Evolutionary conservation across 2,113 vertebrate species (phyloP).

Genomic region (Ictalurus furcatus): DNA sequence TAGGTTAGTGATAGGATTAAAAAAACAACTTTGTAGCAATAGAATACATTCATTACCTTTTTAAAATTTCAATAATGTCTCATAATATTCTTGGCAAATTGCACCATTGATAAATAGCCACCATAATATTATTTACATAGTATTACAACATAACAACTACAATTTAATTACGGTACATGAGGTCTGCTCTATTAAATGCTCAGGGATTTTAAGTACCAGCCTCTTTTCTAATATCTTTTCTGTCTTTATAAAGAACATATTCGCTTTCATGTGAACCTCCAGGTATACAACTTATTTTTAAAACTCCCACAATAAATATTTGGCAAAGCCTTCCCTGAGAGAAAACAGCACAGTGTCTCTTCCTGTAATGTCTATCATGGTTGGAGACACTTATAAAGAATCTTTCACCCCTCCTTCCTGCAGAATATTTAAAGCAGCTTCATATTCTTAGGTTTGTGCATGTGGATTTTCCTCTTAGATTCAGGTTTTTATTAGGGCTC

Average conservation of each 20-base stretch:
- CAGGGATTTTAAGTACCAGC: background rate
- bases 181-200: background rate
- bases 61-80: background rate
- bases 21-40: background rate
- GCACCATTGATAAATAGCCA: background rate
- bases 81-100: background rate
- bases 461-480: background rate
- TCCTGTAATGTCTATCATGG: slow-evolving; percentile 3
- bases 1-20: background rate
- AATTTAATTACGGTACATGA: background rate
- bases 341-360: background rate
- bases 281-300: background rate
- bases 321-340: background rate
- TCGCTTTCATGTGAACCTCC: background rate
- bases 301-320: background rate
- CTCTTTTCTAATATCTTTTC: background rate
- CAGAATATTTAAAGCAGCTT: background rate
- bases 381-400: background rate
- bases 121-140: background rate
- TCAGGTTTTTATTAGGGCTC: background rate
- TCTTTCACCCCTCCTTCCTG: background rate
- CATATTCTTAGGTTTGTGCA: background rate
- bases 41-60: background rate
- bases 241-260: background rate
- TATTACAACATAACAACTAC: background rate